Percentiles rank a stretch among this genome's conserved stretches.
These are phyloP conservation scores for Erpobdella octoculata DNA, from an alignment of 2,888 invertebrate genomes.

Conservation along the genomic window DNA sequence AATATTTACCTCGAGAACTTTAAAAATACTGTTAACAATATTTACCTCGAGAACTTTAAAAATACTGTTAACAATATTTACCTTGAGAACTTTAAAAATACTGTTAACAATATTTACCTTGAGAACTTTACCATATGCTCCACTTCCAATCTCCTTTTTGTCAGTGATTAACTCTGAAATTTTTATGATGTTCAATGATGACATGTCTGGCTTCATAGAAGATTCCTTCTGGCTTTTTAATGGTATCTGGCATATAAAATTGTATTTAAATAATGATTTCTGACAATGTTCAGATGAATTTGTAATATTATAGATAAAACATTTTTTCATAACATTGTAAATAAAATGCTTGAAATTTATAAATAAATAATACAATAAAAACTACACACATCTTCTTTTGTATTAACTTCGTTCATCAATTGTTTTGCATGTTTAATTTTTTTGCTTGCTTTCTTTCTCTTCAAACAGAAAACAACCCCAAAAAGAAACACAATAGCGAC, in stretches of 20 bases:
- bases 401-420: neutral
- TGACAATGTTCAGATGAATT: too few species aligned
- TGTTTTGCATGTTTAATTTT: slow-evolving; percentile 4
- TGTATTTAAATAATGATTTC: too few species aligned
- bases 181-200: slow-evolving; percentile 82
- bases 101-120: too few species aligned
- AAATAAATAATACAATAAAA: neutral
- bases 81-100: too few species aligned
- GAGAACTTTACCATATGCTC: slow-evolving; percentile 91
- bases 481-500: neutral
- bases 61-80: too few species aligned
- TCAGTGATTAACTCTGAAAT: slow-evolving; percentile 84
- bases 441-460: slow-evolving; percentile 14
- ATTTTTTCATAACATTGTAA: too few species aligned
- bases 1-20: too few species aligned
- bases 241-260: neutral
- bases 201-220: slow-evolving; percentile 83
- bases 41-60: too few species aligned
- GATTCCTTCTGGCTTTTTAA: slow-evolving; percentile 64
- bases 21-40: too few species aligned
- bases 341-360: too few species aligned
- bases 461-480: neutral
- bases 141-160: slow-evolving; percentile 78
- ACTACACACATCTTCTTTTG: slow-evolving; percentile 2
- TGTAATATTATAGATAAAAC: too few species aligned